These are phyloP conservation scores for Gymnoscopelus braueri DNA, from an alignment of 2,797 vertebrate species.

Conservation along the genomic window DNA sequence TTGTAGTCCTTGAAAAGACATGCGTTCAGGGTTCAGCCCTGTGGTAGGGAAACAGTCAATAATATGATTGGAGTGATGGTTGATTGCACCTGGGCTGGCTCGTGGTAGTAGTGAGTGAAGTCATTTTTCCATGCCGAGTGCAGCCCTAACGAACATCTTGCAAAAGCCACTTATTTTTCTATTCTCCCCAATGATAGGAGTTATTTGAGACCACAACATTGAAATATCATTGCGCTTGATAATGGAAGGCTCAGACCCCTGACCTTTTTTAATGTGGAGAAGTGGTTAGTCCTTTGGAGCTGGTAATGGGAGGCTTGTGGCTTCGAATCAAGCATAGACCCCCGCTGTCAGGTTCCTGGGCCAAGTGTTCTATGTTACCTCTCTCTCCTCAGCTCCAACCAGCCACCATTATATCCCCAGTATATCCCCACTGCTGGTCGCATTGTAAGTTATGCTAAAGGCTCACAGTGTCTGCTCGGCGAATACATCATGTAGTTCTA, in stretches of 20 bases:
- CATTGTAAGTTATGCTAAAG: conserved; percentile 45
- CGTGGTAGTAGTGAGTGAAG: conserved; percentile 41
- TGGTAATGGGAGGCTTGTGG: conserved; percentile 56
- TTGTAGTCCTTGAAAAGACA: conserved; percentile 45
- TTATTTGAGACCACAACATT: conserved; percentile 51
- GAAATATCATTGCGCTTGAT: conserved; percentile 51
- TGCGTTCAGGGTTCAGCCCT: conserved; percentile 39
- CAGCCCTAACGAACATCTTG: conserved; percentile 57
- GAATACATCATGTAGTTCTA: conserved; percentile 47
- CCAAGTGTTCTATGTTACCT: conserved; percentile 37
- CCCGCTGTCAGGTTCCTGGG: conserved; percentile 39
- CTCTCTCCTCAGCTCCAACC: conserved; percentile 22
- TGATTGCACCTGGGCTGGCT: conserved; percentile 58
- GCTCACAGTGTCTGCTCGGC: conserved; percentile 45
- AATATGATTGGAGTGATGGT: conserved; percentile 56
- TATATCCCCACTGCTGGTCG: conserved; percentile 37
- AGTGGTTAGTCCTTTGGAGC: conserved; percentile 49
- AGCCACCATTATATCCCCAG: conserved; percentile 28
- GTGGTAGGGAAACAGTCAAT: conserved; percentile 43
- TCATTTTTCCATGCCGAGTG: conserved; percentile 63
- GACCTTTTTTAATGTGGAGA: conserved; percentile 62
- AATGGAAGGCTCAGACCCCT: conserved; percentile 38
- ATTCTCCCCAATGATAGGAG: conserved; percentile 35
- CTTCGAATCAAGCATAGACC: conserved; percentile 41
- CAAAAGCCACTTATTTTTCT: conserved; percentile 42